A percentile compares a stretch with the other conserved stretches of the same genome.
phyloP scores from a whole-genome alignment of 1,140 invertebrate species.

The Drosophila truncata region DNA sequence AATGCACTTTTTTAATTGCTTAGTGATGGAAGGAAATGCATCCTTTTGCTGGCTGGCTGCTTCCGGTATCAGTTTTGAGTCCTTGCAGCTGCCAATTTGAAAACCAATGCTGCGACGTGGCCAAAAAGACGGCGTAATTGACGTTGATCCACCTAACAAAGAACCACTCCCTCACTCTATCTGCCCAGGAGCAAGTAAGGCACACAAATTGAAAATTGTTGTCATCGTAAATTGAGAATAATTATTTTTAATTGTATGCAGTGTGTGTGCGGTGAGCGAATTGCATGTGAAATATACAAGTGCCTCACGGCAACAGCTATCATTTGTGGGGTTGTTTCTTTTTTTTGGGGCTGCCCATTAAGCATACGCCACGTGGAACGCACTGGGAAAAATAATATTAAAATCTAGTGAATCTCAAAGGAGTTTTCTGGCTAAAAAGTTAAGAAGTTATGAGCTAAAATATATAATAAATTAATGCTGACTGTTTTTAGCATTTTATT shows the following conservation, averaged over 20 bases:
- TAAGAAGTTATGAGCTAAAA: not conserved
- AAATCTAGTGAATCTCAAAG: not conserved
- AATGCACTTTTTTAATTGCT: constrained; percentile 52
- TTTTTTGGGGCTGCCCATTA: constrained; percentile 13
- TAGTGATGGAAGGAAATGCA: constrained; percentile 18
- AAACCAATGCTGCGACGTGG: constrained; percentile 8
- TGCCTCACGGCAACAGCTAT: constrained; percentile 9
- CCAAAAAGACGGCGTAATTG: constrained; percentile 43
- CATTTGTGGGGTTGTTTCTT: not conserved
- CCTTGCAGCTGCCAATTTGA: constrained; percentile 10
- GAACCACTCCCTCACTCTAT: constrained; percentile 9
- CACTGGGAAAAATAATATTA: not conserved
- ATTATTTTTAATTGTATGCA: constrained; percentile 78
- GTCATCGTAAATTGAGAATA: constrained; percentile 79
- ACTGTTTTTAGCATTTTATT: not conserved
- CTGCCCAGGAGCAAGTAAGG: constrained; percentile 48
- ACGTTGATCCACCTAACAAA: constrained; percentile 52
- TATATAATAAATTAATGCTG: not conserved
- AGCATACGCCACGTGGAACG: constrained; percentile 43
- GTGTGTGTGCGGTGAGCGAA: constrained; percentile 51
- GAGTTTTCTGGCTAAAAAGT: not conserved
- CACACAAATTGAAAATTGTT: constrained; percentile 79
- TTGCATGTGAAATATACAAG: constrained; percentile 63
- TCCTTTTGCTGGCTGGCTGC: constrained; percentile 15
- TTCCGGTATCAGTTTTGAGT: constrained; percentile 26